Conservation (phyloP, 2,888 invertebrate genomes). For the Bellardia bayeri region DNA sequence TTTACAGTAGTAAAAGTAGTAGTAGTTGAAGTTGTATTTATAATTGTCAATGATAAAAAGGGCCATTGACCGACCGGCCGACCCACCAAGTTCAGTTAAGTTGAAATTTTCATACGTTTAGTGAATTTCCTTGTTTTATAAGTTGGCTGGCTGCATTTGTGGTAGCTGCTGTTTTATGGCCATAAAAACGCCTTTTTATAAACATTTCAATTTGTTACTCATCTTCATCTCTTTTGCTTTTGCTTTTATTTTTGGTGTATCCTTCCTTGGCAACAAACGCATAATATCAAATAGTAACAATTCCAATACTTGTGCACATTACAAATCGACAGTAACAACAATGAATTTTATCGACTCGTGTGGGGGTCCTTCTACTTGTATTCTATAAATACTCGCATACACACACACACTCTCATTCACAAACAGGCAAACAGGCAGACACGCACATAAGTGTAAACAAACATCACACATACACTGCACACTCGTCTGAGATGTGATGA, state of each 20-base stretch:
- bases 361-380: slow-evolving; percentile 15
- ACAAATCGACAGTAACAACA: slow-evolving; percentile 48
- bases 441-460: background rate
- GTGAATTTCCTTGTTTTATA: slow-evolving; percentile 1
- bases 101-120: background rate
- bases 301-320: slow-evolving; percentile 16
- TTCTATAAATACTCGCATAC: slow-evolving; percentile 18
- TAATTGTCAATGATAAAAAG: background rate
- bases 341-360: slow-evolving; percentile 42
- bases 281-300: slow-evolving; percentile 42
- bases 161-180: slow-evolving; percentile 19
- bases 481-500: slow-evolving; percentile 11
- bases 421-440: background rate
- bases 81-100: background rate
- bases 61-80: slow-evolving; percentile 53
- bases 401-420: background rate
- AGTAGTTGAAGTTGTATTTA: slow-evolving; percentile 6
- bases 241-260: slow-evolving; percentile 27
- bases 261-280: slow-evolving; percentile 52
- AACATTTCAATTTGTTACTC: slow-evolving; percentile 47
- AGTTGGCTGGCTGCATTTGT: background rate
- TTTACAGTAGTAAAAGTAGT: background rate
- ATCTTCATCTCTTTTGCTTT: background rate
- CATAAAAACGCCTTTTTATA: slow-evolving; percentile 56
- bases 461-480: background rate